phyloP scores from a whole-genome alignment of 2,888 invertebrate species.

The Merodon equestris region DNA sequence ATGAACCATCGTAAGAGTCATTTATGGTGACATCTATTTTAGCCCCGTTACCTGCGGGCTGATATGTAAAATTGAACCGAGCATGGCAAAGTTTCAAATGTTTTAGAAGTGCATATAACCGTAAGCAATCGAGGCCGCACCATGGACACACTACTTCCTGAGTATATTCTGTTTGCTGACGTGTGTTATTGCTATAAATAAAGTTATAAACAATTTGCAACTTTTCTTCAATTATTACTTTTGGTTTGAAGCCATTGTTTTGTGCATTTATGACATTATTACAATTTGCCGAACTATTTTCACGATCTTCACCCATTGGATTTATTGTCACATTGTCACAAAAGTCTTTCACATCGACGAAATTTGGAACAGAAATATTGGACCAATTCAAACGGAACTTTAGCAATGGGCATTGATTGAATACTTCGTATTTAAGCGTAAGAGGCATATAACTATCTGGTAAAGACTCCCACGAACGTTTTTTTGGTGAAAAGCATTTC shows the following conservation, averaged over 20 bases:
- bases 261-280: slow-evolving; percentile 73
- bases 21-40: slow-evolving; percentile 97
- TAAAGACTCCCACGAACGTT: slow-evolving; percentile 85
- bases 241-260: slow-evolving; percentile 44
- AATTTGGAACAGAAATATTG: slow-evolving; percentile 80
- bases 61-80: slow-evolving; percentile 94
- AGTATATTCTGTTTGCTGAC: slow-evolving; percentile 96
- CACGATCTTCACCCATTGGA: slow-evolving; percentile 41
- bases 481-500: slow-evolving; percentile 82
- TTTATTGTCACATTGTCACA: slow-evolving; percentile 63
- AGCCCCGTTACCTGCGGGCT: slow-evolving; percentile 82
- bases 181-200: slow-evolving; percentile 94
- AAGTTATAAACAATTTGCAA: slow-evolving; percentile 96
- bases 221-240: slow-evolving; percentile 77
- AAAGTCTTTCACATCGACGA: slow-evolving; percentile 73
- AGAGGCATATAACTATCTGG: slow-evolving; percentile 81
- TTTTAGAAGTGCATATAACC: slow-evolving; percentile 92
- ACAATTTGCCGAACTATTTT: slow-evolving; percentile 69
- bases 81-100: slow-evolving; percentile 96
- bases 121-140: slow-evolving; percentile 94
- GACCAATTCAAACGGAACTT: slow-evolving; percentile 93
- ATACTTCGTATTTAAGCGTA: slow-evolving; percentile 83
- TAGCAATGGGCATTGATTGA: slow-evolving; percentile 88
- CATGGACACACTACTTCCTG: slow-evolving; percentile 97
- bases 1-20: slow-evolving; percentile 96